Evolutionary conservation across 2,797 vertebrate genomes (phyloP).

Genomic region (Acestrorhynchus altus): DNA sequence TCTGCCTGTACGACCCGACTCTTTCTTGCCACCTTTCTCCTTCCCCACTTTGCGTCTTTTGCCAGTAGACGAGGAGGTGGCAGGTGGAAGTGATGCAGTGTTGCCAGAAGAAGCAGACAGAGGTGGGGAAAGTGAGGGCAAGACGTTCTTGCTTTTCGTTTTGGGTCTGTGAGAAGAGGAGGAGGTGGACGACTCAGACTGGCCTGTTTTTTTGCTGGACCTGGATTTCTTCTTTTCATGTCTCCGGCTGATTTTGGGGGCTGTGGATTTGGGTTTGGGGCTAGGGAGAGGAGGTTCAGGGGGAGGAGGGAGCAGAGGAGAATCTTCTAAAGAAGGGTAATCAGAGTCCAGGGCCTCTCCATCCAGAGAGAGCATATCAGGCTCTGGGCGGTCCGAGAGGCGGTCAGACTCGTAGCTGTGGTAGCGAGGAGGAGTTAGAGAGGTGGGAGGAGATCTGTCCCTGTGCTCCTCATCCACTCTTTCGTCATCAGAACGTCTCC

Average conservation of each 20-base stretch:
- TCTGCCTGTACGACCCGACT: slow-evolving; percentile 70
- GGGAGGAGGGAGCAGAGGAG: slow-evolving; percentile 69
- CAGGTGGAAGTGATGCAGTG: slow-evolving; percentile 64
- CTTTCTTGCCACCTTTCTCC: slow-evolving; percentile 77
- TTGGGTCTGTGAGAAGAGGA: slow-evolving; percentile 62
- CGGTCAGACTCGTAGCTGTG: slow-evolving; percentile 77
- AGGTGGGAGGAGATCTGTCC: slow-evolving; percentile 67
- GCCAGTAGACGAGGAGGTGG: slow-evolving; percentile 50
- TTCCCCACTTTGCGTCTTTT: slow-evolving; percentile 75
- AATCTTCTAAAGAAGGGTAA: slow-evolving; percentile 80
- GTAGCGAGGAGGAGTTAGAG: slow-evolving; percentile 65
- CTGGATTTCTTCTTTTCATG: slow-evolving; percentile 77
- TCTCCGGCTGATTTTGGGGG: slow-evolving; percentile 67
- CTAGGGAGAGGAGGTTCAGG: slow-evolving; percentile 69
- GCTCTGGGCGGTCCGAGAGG: slow-evolving; percentile 76
- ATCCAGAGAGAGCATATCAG: slow-evolving; percentile 80
- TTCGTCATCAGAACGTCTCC: slow-evolving; percentile 67
- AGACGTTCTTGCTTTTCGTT: slow-evolving; percentile 71
- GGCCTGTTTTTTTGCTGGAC: slow-evolving; percentile 68
- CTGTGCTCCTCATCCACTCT: slow-evolving; percentile 58
- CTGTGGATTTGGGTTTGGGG: slow-evolving; percentile 68
- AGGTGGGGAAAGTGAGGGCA: slow-evolving; percentile 67
- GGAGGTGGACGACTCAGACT: slow-evolving; percentile 67
- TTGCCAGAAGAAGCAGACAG: slow-evolving; percentile 63
- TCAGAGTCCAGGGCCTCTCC: slow-evolving; percentile 83